A percentile compares a stretch with the other conserved stretches of the same genome.
Evolutionary conservation across 2,888 invertebrate genomes (phyloP).

Genomic region (Coelinius sp.): DNA sequence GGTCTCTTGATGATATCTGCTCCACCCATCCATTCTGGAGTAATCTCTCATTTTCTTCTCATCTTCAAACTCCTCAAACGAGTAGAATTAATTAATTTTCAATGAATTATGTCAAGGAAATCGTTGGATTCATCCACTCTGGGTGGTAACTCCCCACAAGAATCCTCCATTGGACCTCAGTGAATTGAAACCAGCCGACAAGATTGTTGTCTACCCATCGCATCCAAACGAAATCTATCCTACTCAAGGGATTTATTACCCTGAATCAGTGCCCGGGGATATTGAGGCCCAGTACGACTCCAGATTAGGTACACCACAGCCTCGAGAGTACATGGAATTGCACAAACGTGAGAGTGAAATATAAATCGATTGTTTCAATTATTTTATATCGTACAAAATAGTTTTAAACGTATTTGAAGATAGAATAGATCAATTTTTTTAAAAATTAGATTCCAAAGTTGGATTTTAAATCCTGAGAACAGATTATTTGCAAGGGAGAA

Average conservation of each 20-base stretch:
- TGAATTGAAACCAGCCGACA: slow-evolving; percentile 75
- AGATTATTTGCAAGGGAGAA: slow-evolving; percentile 24
- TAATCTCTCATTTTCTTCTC: no score
- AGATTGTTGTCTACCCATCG: neutral
- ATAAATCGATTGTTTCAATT: slow-evolving; percentile 66
- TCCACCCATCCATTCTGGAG: no score
- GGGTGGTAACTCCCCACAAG: slow-evolving; percentile 87
- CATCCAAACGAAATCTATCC: slow-evolving; percentile 54
- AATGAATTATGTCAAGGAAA: slow-evolving; percentile 75
- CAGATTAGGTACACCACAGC: slow-evolving; percentile 51
- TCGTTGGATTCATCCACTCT: slow-evolving; percentile 87
- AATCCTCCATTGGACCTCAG: slow-evolving; percentile 86
- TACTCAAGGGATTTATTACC: slow-evolving; percentile 65
- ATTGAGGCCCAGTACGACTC: slow-evolving; percentile 63
- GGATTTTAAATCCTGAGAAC: neutral
- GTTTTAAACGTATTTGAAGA: neutral
- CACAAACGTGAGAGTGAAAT: slow-evolving; percentile 88
- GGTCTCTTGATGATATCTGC: no score
- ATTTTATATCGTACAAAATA: slow-evolving; percentile 3
- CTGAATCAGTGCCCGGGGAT: slow-evolving; percentile 57
- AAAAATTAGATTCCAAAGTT: neutral
- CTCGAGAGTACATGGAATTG: slow-evolving; percentile 75
- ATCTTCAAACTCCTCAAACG: neutral
- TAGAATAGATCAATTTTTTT: neutral
- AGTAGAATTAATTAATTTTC: neutral